phyloP scores from a whole-genome alignment of 2,888 invertebrate species.

The Spilosoma lubricipeda region DNA sequence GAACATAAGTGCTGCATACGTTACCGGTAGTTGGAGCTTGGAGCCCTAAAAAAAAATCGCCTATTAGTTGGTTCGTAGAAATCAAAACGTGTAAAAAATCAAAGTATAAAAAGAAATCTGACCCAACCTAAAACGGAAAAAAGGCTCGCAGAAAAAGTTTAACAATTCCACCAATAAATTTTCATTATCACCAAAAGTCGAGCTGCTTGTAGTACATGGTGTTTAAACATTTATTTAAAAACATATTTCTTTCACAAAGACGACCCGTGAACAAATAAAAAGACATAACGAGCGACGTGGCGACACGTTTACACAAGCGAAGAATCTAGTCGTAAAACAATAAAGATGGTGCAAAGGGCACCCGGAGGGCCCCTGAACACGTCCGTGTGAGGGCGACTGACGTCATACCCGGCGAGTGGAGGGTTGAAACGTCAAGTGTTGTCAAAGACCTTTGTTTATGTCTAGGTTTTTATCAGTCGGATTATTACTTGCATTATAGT shows the following conservation, averaged over 20 bases:
- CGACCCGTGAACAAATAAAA: conserved; percentile 34
- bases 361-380: conserved; percentile 40
- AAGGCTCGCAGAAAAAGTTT: too few species aligned
- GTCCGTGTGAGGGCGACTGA: conserved; percentile 24
- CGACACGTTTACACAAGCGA: conserved; percentile 44
- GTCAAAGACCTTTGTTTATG: conserved; percentile 22
- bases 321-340: conserved; percentile 65
- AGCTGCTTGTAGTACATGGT: not conserved
- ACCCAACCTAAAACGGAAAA: too few species aligned
- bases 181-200: not conserved
- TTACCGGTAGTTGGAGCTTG: too few species aligned
- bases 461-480: conserved; percentile 7
- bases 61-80: too few species aligned
- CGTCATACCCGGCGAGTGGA: conserved; percentile 25
- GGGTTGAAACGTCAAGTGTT: conserved; percentile 25
- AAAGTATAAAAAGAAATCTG: too few species aligned
- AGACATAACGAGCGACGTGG: conserved; percentile 38
- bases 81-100: too few species aligned
- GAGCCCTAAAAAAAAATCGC: too few species aligned
- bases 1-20: too few species aligned
- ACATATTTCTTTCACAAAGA: conserved; percentile 10
- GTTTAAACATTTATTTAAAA: conserved; percentile 12
- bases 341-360: conserved; percentile 59
- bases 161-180: not conserved
- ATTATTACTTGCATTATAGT: not conserved